Base-by-base conservation (phyloP, 2,797 vertebrate genomes). In the Odontamblyopus rebecca region DNA sequence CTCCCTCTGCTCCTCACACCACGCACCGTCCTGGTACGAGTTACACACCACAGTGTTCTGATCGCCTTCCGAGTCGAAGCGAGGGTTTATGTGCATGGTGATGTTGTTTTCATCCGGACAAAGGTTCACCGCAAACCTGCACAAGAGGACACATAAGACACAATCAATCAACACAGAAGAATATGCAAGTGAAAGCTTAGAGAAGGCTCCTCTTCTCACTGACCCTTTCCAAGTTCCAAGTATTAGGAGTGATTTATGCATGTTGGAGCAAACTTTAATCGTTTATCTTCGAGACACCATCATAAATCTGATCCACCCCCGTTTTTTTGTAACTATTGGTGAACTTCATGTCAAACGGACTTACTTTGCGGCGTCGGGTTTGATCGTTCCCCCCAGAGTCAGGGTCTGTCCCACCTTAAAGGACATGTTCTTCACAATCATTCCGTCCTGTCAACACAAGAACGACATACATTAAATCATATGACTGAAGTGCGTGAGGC, bases 351-450 rank as follows among this genome's bases (percentile, higher is more conserved):
- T 12, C 3, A 48, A 60, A 0, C 15, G 1, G 9, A 80, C 92
- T 91, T 80, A 95, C 94, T 87, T 67, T 64, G 86, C 61, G 4
- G 91, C 83, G 0, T 92, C 87, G 3, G 89, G 27, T 26, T 73
- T 87, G 29, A 86, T 13, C 7, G 89, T 73, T 61, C 94, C 94
- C 18, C 71, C 82, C 35, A 94, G 0, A 2, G 88, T 92, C 85
- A 95, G 0, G 12, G 89, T 94, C 80, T 94, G 92, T 26, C 94
- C 94, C 0, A 79, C 81, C 84, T 93, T 94, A 76, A 95, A 92
- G 90, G 93, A 93, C 93, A 94, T 93, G 71, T 94, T 93, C 81
- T 89, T 83, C 16, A 95, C 6, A 2, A 78, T 8, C 85, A 94
- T 75, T 44, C 73, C 11, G 1, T 48, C 85, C 93, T 94, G 85